These are phyloP conservation scores for Bujurquina vittata DNA, from an alignment of 2,113 vertebrate genomes.

Conservation along the genomic window DNA sequence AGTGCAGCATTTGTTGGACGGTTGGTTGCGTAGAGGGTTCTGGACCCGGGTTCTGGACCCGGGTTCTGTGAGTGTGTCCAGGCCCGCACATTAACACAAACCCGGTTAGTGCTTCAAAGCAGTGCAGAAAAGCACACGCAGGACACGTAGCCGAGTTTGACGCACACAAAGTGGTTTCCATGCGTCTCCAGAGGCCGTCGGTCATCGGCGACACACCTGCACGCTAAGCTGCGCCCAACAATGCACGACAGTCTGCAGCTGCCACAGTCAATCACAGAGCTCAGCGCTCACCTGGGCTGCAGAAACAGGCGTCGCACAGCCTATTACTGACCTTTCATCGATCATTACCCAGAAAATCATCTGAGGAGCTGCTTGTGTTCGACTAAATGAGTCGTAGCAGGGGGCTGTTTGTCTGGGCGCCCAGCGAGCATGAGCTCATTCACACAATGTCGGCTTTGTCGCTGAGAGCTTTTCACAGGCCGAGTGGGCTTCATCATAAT, in stretches of 20 bases:
- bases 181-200: background rate
- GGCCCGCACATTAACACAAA: background rate
- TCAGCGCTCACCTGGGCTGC: background rate
- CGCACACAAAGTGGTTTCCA: background rate
- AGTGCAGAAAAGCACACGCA: background rate
- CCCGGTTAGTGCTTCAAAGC: background rate
- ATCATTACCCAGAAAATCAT: constrained; percentile 5
- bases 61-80: background rate
- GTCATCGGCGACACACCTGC: constrained; percentile 3
- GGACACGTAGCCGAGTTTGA: background rate
- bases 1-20: background rate
- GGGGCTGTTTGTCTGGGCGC: constrained; percentile 3
- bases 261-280: constrained; percentile 8
- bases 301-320: constrained; percentile 2
- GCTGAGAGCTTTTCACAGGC: background rate
- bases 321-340: constrained; percentile 12
- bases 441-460: background rate
- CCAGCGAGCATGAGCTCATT: constrained; percentile 4
- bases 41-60: background rate
- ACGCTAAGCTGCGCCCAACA: background rate
- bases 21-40: background rate
- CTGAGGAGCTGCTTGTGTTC: constrained; percentile 4
- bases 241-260: background rate
- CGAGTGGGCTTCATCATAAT: background rate
- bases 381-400: constrained; percentile 12